Percentiles rank a stretch among this genome's conserved stretches.
Evolutionary conservation across 2,888 invertebrate genomes (phyloP).

Genomic region (Pollenia angustigena): DNA sequence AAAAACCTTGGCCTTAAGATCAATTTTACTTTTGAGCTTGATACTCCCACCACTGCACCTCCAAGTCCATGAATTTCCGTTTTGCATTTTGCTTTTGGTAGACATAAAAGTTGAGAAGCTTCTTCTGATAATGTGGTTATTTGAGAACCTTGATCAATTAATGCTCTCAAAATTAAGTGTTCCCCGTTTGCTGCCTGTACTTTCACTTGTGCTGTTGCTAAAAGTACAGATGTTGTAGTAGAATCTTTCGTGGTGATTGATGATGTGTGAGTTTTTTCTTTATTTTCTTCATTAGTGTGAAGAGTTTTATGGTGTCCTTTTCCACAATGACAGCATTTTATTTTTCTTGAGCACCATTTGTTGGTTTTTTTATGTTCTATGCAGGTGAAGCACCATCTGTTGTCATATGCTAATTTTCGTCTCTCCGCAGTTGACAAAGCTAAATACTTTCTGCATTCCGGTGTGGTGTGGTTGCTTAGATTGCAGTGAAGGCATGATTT

Average conservation of each 20-base stretch:
- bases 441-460: slow-evolving; percentile 12
- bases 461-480: neutral
- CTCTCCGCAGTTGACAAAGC: slow-evolving; percentile 2
- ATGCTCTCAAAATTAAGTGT: neutral
- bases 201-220: neutral
- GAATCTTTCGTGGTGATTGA: neutral
- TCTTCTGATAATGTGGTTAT: slow-evolving; percentile 58
- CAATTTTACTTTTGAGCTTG: slow-evolving; percentile 49
- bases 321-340: slow-evolving; percentile 9
- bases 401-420: slow-evolving; percentile 5
- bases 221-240: neutral
- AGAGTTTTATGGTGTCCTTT: slow-evolving; percentile 16
- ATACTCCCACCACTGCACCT: slow-evolving; percentile 35
- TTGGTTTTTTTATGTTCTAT: neutral
- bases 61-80: slow-evolving; percentile 56
- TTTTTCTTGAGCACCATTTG: neutral
- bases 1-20: slow-evolving; percentile 52
- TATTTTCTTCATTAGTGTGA: neutral
- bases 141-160: slow-evolving; percentile 63
- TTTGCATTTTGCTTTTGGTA: slow-evolving; percentile 43
- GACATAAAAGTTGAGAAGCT: slow-evolving; percentile 44
- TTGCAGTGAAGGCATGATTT: neutral
- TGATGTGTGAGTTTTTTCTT: neutral
- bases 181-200: neutral
- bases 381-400: too few relatives aligned